Percentiles rank a stretch among this genome's conserved stretches.
Conservation (phyloP, 1,140 invertebrate genomes). For the Leptopilina clavipes region DNA sequence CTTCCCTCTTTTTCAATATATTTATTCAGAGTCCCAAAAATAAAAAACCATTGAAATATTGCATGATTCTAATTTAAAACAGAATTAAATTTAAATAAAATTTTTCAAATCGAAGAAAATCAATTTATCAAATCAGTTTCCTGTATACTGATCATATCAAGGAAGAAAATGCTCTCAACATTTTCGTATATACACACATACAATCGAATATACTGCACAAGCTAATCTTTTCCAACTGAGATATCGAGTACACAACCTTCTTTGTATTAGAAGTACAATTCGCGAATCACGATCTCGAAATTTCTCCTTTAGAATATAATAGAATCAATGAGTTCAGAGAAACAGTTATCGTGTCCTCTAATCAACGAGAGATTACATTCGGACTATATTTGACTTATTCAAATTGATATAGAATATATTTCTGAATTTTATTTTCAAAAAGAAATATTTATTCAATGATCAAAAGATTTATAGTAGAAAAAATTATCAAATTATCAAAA, state of each 20-base stretch:
- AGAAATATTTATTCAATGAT: background rate
- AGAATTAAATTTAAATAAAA: no score
- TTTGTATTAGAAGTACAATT: slow-evolving; percentile 1
- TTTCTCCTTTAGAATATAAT: slow-evolving; percentile 44
- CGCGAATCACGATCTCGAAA: slow-evolving; percentile 45
- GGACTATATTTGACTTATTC: background rate
- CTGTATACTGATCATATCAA: background rate
- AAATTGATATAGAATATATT: slow-evolving; percentile 8
- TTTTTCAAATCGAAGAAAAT: slow-evolving; percentile 1
- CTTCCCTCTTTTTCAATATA: no score
- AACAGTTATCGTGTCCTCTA: background rate
- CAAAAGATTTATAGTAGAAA: no score
- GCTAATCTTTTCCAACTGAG: slow-evolving; percentile 11
- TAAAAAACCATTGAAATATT: no score
- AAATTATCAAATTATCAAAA: no score
- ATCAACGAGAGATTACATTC: slow-evolving; percentile 7
- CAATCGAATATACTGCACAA: slow-evolving; percentile 22
- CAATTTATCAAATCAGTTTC: background rate
- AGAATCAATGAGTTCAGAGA: slow-evolving; percentile 20
- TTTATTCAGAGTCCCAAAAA: no score
- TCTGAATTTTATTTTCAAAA: background rate
- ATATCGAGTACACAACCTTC: slow-evolving; percentile 4
- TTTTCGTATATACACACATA: slow-evolving; percentile 27
- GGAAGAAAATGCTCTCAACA: slow-evolving; percentile 10
- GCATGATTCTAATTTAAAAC: no score